Conservation (phyloP, 2,888 invertebrate species). For the Trissolcus japonicus region DNA sequence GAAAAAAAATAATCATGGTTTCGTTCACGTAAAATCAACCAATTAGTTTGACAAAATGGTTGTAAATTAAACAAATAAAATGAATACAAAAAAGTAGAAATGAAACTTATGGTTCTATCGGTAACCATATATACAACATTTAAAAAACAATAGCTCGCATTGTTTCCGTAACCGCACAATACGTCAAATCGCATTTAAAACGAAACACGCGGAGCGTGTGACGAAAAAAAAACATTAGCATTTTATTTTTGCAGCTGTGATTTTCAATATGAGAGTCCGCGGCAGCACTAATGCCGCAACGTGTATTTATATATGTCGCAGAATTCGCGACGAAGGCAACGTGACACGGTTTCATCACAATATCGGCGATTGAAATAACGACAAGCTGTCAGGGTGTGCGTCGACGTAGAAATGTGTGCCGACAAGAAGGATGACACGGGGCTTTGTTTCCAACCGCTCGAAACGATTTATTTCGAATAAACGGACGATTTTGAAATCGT, state of each 20-base stretch:
- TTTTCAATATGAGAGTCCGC: slow-evolving; percentile 13
- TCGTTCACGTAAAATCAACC: too few species aligned
- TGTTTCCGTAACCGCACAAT: neutral
- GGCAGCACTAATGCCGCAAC: neutral
- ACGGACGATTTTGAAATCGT: slow-evolving; percentile 1
- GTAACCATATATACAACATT: too few species aligned
- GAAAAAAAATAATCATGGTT: too few species aligned
- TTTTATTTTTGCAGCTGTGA: slow-evolving; percentile 12
- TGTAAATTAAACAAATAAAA: too few species aligned
- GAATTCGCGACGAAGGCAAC: slow-evolving; percentile 22
- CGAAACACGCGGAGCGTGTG: neutral
- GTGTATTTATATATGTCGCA: slow-evolving; percentile 18
- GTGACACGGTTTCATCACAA: slow-evolving; percentile 36
- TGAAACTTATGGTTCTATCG: too few species aligned
- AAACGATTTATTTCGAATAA: slow-evolving; percentile 23
- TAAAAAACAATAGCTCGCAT: too few species aligned
- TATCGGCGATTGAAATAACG: slow-evolving; percentile 36
- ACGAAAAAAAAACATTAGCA: slow-evolving; percentile 12
- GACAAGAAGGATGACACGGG: slow-evolving; percentile 9
- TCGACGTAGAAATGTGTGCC: slow-evolving; percentile 19
- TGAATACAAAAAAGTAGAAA: too few species aligned
- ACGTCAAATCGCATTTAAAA: neutral
- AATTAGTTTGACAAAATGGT: too few species aligned
- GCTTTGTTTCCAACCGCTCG: slow-evolving; percentile 9
- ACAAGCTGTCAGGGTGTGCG: slow-evolving; percentile 30